Percentiles rank a stretch among this genome's conserved stretches.
Conservation (phyloP, 1,140 invertebrate species). For the Bathynomus jamesi region DNA sequence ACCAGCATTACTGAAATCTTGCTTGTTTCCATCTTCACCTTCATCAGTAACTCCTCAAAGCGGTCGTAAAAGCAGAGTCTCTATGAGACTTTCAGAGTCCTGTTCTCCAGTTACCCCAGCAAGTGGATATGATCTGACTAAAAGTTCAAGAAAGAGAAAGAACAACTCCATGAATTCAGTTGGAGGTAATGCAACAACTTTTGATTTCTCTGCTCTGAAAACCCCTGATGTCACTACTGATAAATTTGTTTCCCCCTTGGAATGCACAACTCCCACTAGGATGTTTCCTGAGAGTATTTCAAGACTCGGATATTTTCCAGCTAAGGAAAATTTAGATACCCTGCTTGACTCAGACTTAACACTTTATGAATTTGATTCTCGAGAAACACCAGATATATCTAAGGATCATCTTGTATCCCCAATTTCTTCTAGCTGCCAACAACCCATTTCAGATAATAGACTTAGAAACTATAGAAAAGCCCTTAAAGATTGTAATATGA, state of each 20-base stretch:
- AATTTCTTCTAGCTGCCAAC: constrained; percentile 8
- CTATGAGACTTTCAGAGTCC: not conserved
- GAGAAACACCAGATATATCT: constrained; percentile 21
- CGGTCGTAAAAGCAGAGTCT: not conserved
- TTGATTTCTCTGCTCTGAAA: constrained; percentile 24
- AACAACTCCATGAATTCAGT: not conserved
- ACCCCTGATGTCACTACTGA: constrained; percentile 29
- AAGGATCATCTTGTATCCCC: constrained; percentile 25
- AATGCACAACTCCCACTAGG: constrained; percentile 6
- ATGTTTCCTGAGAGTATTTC: constrained; percentile 13
- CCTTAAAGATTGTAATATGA: not conserved
- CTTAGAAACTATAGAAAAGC: not conserved
- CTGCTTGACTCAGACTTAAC: constrained; percentile 18
- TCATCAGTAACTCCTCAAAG: not conserved
- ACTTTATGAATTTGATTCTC: constrained; percentile 28
- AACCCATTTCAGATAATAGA: not conserved
- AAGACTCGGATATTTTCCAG: not conserved
- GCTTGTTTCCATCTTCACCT: not conserved
- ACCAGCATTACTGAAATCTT: too few species aligned
- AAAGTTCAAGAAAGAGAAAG: not conserved
- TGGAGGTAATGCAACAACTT: constrained; percentile 18
- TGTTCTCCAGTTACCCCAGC: not conserved
- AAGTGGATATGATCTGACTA: not conserved
- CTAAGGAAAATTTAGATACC: constrained; percentile 2
- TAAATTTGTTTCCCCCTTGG: constrained; percentile 24